Evolutionary conservation across 2,113 vertebrate species (phyloP), one percentile per base, ranked within the genome.

Genomic region (Salvelinus sp.): DNA sequence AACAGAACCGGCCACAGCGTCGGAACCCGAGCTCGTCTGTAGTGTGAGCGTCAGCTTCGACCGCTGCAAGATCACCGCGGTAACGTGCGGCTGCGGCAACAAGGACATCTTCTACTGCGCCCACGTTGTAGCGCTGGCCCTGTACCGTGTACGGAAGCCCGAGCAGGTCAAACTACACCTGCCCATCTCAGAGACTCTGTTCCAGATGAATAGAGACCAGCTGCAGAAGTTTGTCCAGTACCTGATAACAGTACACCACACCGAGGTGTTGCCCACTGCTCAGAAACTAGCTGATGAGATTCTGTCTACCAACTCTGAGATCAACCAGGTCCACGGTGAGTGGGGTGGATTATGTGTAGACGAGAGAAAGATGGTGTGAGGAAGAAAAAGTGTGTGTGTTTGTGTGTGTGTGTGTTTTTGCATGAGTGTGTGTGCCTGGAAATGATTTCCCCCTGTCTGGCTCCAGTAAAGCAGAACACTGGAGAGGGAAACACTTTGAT

Each of bases 81-180:
- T 96, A 88, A 96, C 95, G 86, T 96, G 95, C 85, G 95, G 95
- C 92, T 96, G 95, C 87, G 95, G 95, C 92, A 96, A 96, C 93
- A 96, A 96, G 90, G 95, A 96, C 94, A 96, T 96, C 92, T 96
- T 96, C 94, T 96, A 95, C 65, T 96, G 95, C 86, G 95, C 95
- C 0, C 95, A 96, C 0, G 95, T 96, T 84, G 95, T 96, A 87
- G 95, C 95, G 27, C 92, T 96, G 33, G 96, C 95, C 77, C 92
- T 96, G 87, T 96, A 96, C 82, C 95, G 95, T 69, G 95, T 96
- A 87, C 95, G 95, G 90, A 94, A 95, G 91, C 95, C 95, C 75
- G 95, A 96, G 86, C 93, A 94, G 93, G 95, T 96, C 93, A 96
- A 96, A 87, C 90, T 96, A 77, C 95, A 96, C 94, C 95, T 96